Percentiles rank a stretch among this genome's conserved stretches.
Evolutionary conservation across 2,888 invertebrate genomes (phyloP).

Genomic region (Campoletis raptor): DNA sequence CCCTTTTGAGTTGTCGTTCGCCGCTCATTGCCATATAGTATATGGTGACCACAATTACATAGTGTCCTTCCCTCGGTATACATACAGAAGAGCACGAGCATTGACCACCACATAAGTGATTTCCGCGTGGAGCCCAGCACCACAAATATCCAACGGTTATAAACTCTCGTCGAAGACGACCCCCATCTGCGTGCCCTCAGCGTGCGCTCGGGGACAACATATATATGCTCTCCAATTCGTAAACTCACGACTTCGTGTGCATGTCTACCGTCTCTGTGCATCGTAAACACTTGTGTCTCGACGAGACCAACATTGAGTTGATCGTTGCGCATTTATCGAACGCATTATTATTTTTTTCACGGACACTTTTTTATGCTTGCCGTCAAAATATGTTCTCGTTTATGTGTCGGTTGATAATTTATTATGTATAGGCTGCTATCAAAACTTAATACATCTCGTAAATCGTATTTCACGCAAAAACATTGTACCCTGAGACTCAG

Average conservation of each 20-base stretch:
- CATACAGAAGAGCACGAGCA: constrained; percentile 49
- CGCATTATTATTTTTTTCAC: constrained; percentile 24
- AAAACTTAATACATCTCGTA: not conserved
- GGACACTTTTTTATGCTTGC: not conserved
- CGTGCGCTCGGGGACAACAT: constrained; percentile 46
- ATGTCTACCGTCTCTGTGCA: constrained; percentile 36
- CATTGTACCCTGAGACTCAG: not conserved
- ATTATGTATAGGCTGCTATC: not conserved
- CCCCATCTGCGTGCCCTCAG: constrained; percentile 68
- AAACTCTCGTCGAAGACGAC: constrained; percentile 66
- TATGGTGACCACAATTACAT: constrained; percentile 43
- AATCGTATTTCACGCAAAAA: constrained; percentile 9
- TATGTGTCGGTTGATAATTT: not conserved
- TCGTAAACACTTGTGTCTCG: constrained; percentile 57
- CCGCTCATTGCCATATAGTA: constrained; percentile 49
- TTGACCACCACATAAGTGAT: constrained; percentile 40
- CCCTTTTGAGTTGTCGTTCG: constrained; percentile 66
- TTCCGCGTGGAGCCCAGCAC: constrained; percentile 47
- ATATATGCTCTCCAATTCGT: constrained; percentile 62
- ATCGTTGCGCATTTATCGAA: not conserved
- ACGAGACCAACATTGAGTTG: constrained; percentile 8
- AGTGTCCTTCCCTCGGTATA: constrained; percentile 59
- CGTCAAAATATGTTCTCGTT: constrained; percentile 3
- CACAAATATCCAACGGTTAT: constrained; percentile 67
- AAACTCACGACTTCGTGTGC: constrained; percentile 67